These are phyloP conservation scores for Patiria miniata DNA, from an alignment of 35 echinoderm and acorn worm species.

Conservation along the genomic window DNA sequence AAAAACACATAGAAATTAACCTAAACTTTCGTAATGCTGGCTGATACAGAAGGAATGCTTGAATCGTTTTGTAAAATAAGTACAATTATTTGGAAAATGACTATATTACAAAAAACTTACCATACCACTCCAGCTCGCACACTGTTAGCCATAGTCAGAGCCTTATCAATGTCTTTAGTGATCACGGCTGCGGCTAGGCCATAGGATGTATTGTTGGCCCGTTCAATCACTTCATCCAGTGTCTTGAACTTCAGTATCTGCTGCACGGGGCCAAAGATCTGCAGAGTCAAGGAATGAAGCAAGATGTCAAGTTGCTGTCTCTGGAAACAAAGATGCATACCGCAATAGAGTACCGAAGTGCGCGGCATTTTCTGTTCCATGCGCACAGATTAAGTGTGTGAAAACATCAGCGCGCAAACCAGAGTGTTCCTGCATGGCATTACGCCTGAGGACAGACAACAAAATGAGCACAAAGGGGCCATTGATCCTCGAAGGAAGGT, in stretches of 20 bases:
- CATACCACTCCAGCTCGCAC: constrained; percentile 71
- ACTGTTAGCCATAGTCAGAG: constrained; percentile 73
- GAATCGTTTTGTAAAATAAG: too few relatives aligned
- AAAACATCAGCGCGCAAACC: too few relatives aligned
- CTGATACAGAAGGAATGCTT: too few relatives aligned
- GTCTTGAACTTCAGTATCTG: constrained; percentile 85
- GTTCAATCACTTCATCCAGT: constrained; percentile 71
- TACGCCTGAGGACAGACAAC: too few relatives aligned
- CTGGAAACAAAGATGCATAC: too few relatives aligned
- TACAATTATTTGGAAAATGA: constrained; percentile 26
- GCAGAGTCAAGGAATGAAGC: not conserved
- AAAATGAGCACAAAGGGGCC: too few relatives aligned
- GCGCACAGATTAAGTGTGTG: too few relatives aligned
- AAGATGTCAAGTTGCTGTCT: not conserved
- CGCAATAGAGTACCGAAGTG: too few relatives aligned
- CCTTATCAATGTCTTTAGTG: constrained; percentile 87
- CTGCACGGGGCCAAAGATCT: constrained; percentile 97
- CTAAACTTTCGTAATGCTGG: too few relatives aligned
- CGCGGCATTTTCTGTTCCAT: too few relatives aligned
- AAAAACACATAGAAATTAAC: not conserved
- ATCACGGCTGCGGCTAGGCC: constrained; percentile 74
- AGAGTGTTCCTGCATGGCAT: too few relatives aligned
- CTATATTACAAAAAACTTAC: constrained; percentile 32
- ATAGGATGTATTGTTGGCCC: constrained; percentile 71
- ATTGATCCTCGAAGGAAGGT: too few relatives aligned